Evolutionary conservation across 1,140 invertebrate species (phyloP), one percentile per base, ranked within the genome.

Genomic region (Dermatophagoides farinae): DNA sequence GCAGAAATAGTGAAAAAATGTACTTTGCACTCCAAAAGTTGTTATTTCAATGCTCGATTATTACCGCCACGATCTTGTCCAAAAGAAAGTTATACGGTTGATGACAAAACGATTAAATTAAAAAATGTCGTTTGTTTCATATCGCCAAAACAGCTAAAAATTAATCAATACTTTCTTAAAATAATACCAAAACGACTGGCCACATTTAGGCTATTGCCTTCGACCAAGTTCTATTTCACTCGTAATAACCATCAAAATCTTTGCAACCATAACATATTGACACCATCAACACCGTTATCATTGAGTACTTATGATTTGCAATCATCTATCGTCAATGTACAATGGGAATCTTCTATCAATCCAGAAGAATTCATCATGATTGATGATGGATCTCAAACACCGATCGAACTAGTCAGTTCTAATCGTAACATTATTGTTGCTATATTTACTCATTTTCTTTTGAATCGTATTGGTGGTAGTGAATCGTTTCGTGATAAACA

Each of bases 401-500:
- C 82, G 67, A 80, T 92, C 22, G 82, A 84, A 71, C 73, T 93
- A 62, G 79, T 81, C 60, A 83, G 84, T 12, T 80, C 82, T 63
- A 85, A 91, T 71, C 77, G 86, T 2, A 88, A 89, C 72, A 82
- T 91, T 22, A 86, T 95, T 62, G 87, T 86, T 5, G 88, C 89
- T 46, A 87, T 87, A 8, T 93, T 91, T 71, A 88, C 88, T 0
- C 82, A 88, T 68, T 89, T 90, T 71, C 76, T 93, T 46, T 72
- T 92, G n/a, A 88, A 88, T 74, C 92, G 92, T 75, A 91, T 92
- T 68, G 89, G 78, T 52, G 89, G 89, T 8, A 90, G 87, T 25
- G 88, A 93, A 75, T 88, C 88, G 31, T 95, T 95, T 69, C 87
- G 88, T 73, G 88, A 92, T 70, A 93, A 93, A 70, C 86, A 90